Evolutionary conservation across 2,888 invertebrate species (phyloP).

Genomic region (Tenodera sinensis): DNA sequence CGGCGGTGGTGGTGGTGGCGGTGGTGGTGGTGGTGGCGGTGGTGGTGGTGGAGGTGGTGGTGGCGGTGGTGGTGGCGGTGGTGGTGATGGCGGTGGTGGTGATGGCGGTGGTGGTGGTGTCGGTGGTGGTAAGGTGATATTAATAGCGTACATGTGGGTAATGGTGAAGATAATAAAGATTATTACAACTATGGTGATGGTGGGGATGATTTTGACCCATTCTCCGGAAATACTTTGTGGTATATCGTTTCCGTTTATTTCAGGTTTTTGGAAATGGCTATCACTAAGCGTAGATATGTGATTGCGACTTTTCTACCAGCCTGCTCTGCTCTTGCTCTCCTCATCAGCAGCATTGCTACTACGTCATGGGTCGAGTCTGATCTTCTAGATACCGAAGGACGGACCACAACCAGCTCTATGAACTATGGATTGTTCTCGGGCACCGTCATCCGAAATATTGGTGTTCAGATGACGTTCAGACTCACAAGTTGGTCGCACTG

Average conservation of each 20-base stretch:
- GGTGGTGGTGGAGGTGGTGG: too few species aligned
- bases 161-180: too few species aligned
- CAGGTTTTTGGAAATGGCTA: conserved; percentile 14
- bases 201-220: too few species aligned
- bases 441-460: not conserved
- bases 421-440: conserved; percentile 26
- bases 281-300: conserved; percentile 15
- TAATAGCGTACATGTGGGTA: too few species aligned
- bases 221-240: too few species aligned
- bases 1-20: too few species aligned
- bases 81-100: too few species aligned
- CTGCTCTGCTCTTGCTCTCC: conserved; percentile 17
- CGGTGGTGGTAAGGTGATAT: too few species aligned
- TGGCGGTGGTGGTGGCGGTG: too few species aligned
- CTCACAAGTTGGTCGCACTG: not conserved
- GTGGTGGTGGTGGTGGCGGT: too few species aligned
- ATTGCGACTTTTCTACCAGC: conserved; percentile 22
- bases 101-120: too few species aligned
- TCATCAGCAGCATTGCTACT: conserved; percentile 23
- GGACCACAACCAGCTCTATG: not conserved
- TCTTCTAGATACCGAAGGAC: not conserved
- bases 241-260: not conserved
- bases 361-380: conserved; percentile 17
- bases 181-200: too few species aligned
- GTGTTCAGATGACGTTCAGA: not conserved